Evolutionary conservation across 53 echinoderm and acorn worm species (phyloP), one percentile per base, ranked within the genome.

Genomic region (Paracentrotus lividus): DNA sequence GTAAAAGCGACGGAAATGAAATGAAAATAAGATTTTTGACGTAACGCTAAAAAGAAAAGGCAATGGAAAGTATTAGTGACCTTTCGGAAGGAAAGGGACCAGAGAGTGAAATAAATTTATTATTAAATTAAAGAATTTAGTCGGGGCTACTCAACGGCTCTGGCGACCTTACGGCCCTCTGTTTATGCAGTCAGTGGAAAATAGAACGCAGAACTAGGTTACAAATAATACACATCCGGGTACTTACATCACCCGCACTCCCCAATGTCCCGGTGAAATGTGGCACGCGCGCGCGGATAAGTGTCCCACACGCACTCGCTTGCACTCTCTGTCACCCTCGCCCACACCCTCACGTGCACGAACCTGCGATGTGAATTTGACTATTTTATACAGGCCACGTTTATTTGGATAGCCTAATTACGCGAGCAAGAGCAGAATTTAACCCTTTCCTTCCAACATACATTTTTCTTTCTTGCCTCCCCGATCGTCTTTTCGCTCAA

Each of bases 151-250:
- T 89, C 64, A 42, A 61, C 89, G 64, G 89, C 89, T 64, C 89
- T 89, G 16, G 43, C 89, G 65, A 64, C 61, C 89, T 89, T 64
- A 90, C 75, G 91, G 91, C 32, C 53, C 75, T 29, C 43, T 90
- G 91, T 90, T 90, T 90, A 90, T 90, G 91, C 91, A 90, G 91
- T 90, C 72, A 72, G 51, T 57, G 55, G 91, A 92, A 59, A 78
- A 77, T 78, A 92, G 81, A 77, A 52, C 92, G 55, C 92, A 54
- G 26, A 92, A 42, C 92, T 92, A 77, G 92, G 92, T 92, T 78
- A 92, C 92, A 78, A 55, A 92, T 77, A 92, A 92, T 92, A 78
- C 56, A 92, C 92, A 92, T 92, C 92, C 92, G 92, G 92, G 92
- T 26, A 92, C 92, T 92, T 92, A 10, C 33, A 36, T 92, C 77